phyloP scores from a whole-genome alignment of 2,797 vertebrate species.

The Ispidina picta region DNA sequence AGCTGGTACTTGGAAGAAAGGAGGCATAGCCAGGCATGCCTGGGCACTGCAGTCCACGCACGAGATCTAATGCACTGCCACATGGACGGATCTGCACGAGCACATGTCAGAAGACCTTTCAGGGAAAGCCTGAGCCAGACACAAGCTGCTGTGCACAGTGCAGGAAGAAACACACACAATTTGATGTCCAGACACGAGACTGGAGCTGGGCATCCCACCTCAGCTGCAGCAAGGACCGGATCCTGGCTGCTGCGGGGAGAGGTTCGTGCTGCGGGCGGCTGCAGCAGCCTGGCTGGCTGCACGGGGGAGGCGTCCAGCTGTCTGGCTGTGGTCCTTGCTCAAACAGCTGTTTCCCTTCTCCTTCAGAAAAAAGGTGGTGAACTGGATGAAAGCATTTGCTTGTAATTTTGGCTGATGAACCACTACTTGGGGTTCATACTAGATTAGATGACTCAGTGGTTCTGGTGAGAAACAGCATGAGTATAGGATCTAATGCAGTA shows the following conservation, averaged over 20 bases:
- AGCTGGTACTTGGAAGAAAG: neutral
- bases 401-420: conserved; percentile 44
- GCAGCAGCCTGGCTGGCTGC: conserved; percentile 37
- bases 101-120: neutral
- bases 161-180: neutral
- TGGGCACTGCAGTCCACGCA: neutral
- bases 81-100: rapidly evolving
- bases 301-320: conserved; percentile 20
- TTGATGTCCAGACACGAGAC: neutral
- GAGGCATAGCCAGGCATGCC: neutral
- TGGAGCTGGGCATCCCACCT: neutral
- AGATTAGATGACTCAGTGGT: conserved; percentile 59
- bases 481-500: neutral
- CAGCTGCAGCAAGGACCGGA: rapidly evolving
- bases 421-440: conserved; percentile 38
- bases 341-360: conserved; percentile 67
- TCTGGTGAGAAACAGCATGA: conserved; percentile 12
- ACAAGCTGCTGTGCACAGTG: neutral
- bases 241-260: neutral
- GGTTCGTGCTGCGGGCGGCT: neutral
- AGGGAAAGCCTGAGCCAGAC: neutral
- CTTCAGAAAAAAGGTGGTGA: conserved; percentile 61
- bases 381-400: conserved; percentile 44
- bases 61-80: neutral
- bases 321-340: conserved; percentile 39